These are phyloP conservation scores for Monopis laevigella DNA, from an alignment of 2,888 invertebrate genomes.

Conservation along the genomic window DNA sequence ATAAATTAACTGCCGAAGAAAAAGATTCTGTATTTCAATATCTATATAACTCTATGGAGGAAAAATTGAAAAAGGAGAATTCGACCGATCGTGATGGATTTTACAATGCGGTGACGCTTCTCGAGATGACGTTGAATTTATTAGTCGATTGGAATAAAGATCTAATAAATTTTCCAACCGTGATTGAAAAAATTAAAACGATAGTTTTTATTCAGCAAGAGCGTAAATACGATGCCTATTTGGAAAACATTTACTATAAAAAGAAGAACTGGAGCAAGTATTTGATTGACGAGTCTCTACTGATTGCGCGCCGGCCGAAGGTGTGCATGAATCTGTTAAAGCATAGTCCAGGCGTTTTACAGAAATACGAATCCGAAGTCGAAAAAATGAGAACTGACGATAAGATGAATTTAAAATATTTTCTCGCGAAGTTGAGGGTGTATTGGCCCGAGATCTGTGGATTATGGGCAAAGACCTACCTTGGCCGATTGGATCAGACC, in stretches of 20 bases:
- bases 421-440: conserved; percentile 34
- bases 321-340: conserved; percentile 41
- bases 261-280: conserved; percentile 40
- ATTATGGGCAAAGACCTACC: conserved; percentile 27
- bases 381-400: conserved; percentile 27
- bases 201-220: conserved; percentile 28
- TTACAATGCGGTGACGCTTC: conserved; percentile 17
- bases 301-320: conserved; percentile 29
- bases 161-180: conserved; percentile 29
- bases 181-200: conserved; percentile 32
- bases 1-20: conserved; percentile 27
- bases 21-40: conserved; percentile 34
- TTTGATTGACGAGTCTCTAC: conserved; percentile 41
- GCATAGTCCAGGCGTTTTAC: conserved; percentile 35
- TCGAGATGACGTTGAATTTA: conserved; percentile 22
- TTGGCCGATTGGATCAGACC: conserved; percentile 23
- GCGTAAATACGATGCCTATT: conserved; percentile 27
- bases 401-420: conserved; percentile 24
- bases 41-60: conserved; percentile 25
- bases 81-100: conserved; percentile 20
- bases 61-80: conserved; percentile 19
- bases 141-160: conserved; percentile 36
- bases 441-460: conserved; percentile 37
- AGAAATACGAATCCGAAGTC: conserved; percentile 25
- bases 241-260: conserved; percentile 32